Conservation (phyloP, 2,113 vertebrate species). For the Beaufortia kweichowensis region DNA sequence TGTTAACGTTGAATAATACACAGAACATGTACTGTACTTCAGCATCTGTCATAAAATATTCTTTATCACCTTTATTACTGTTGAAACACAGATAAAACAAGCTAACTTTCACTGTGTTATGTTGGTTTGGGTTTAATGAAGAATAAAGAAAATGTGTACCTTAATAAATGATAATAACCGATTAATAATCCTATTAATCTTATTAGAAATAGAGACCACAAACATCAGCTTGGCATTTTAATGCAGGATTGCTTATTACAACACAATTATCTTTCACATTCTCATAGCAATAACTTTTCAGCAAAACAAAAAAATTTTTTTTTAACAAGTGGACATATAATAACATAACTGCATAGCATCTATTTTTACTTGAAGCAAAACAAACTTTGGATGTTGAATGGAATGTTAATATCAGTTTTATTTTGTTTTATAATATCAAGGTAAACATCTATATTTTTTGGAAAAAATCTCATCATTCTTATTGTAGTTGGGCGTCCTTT, state of each 20-base stretch:
- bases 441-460: background rate
- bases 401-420: background rate
- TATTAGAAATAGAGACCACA: background rate
- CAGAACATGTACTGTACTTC: too few species aligned
- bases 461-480: background rate
- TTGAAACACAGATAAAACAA: too few species aligned
- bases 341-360: background rate
- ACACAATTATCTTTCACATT: constrained; percentile 69
- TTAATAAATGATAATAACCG: too few species aligned
- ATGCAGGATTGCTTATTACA: constrained; percentile 61
- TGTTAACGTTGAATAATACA: too few species aligned
- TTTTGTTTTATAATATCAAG: background rate
- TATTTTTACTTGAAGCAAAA: constrained; percentile 10
- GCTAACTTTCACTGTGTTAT: too few species aligned
- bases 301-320: constrained; percentile 72
- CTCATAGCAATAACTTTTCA: constrained; percentile 81
- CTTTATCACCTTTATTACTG: too few species aligned
- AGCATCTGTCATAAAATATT: too few species aligned
- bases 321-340: background rate
- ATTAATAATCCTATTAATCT: too few species aligned
- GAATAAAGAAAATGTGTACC: too few species aligned
- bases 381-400: background rate
- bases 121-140: too few species aligned
- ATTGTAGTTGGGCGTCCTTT: background rate
- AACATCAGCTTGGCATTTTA: constrained; percentile 25